Evolutionary conservation across 2,113 vertebrate species (phyloP).

Genomic region (Leptobrachium ailaonicum): DNA sequence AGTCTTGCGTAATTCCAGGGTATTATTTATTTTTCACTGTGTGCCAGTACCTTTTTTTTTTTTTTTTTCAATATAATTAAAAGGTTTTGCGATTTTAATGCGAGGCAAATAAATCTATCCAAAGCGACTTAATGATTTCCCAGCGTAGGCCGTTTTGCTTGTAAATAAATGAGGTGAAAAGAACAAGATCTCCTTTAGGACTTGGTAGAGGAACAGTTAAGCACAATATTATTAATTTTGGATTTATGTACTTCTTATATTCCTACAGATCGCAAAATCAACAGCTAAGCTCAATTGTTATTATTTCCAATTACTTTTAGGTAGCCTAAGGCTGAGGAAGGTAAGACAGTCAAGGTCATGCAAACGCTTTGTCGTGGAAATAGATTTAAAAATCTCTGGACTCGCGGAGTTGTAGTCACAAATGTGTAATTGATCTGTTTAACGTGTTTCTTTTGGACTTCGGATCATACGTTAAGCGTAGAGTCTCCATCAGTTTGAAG

Average conservation of each 20-base stretch:
- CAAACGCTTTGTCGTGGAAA: background rate
- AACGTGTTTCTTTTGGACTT: background rate
- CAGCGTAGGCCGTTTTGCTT: background rate
- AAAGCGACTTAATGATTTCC: background rate
- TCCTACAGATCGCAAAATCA: conserved; percentile 4
- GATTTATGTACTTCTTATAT: conserved; percentile 7
- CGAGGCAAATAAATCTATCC: background rate
- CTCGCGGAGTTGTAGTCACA: background rate
- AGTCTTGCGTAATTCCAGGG: background rate
- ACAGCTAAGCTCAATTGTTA: background rate
- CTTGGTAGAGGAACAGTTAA: background rate
- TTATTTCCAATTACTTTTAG: conserved; percentile 15
- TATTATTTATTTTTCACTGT: background rate
- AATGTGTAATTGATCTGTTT: background rate
- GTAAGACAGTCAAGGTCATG: background rate
- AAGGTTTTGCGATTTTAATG: background rate
- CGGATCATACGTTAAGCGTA: background rate
- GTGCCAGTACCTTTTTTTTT: background rate
- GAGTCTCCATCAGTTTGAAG: too few species aligned
- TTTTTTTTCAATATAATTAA: background rate
- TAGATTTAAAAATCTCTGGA: background rate
- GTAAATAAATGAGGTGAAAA: conserved; percentile 7
- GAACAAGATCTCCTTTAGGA: background rate
- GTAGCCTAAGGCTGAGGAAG: conserved; percentile 1
- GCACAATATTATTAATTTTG: conserved; percentile 6